Conservation (phyloP, 2,888 invertebrate species). For the Cataglyphis rosenhaueri region DNA sequence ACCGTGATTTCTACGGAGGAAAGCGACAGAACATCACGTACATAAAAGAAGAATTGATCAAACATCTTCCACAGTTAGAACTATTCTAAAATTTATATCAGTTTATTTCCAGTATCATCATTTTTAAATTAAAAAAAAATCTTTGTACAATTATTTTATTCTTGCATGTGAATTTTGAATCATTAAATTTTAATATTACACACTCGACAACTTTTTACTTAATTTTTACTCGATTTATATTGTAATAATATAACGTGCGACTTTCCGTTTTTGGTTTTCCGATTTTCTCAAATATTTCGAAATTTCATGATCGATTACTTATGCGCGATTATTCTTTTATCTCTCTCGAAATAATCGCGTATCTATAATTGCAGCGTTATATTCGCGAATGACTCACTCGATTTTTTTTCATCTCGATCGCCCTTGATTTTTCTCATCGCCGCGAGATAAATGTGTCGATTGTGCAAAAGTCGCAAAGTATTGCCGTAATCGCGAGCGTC, state of each 20-base stretch:
- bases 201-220: not conserved
- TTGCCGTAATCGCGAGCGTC: slow-evolving; percentile 13
- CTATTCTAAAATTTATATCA: not conserved
- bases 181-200: slow-evolving; percentile 10
- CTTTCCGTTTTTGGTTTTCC: not conserved
- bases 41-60: not conserved
- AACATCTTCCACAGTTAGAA: not conserved
- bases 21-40: not conserved
- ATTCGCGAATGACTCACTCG: not conserved
- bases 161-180: not conserved
- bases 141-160: not conserved
- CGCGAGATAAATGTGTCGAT: not conserved
- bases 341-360: not conserved
- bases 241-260: not conserved
- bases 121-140: not conserved
- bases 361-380: slow-evolving; percentile 3
- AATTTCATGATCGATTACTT: not conserved
- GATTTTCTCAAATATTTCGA: not conserved
- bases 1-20: not conserved
- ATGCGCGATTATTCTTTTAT: not conserved
- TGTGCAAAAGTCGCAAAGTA: not conserved
- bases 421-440: not conserved
- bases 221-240: not conserved
- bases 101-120: not conserved
- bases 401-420: not conserved